These are phyloP conservation scores for Limnephilus marmoratus DNA, from an alignment of 2,888 invertebrate species.

Conservation along the genomic window DNA sequence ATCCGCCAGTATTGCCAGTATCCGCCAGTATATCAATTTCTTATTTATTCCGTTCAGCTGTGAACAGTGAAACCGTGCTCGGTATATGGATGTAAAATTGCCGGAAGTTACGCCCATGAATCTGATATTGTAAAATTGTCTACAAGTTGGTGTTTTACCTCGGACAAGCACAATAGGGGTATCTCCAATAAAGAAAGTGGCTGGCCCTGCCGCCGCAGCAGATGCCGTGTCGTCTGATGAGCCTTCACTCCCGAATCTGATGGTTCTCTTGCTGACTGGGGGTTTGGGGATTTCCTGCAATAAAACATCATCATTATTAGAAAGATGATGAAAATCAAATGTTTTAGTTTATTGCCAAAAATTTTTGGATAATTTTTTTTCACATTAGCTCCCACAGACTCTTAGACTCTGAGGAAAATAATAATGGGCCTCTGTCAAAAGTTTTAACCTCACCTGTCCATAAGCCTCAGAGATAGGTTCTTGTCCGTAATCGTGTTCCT, in stretches of 20 bases:
- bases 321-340: background rate
- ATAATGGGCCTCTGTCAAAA: no score
- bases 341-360: no score
- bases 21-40: no score
- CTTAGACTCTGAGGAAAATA: no score
- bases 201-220: constrained; percentile 74
- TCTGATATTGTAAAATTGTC: no score
- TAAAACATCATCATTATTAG: background rate
- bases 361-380: no score
- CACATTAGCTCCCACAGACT: no score
- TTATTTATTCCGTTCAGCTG: no score
- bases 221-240: constrained; percentile 74
- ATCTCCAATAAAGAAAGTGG: constrained; percentile 76
- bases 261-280: constrained; percentile 74
- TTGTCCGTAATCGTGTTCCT: constrained; percentile 74
- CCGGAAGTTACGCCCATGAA: no score
- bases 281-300: constrained; percentile 67
- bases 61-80: no score
- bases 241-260: constrained; percentile 77
- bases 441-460: constrained; percentile 71
- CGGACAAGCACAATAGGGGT: constrained; percentile 71
- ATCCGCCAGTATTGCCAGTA: no score
- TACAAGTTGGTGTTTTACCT: background rate
- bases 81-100: no score
- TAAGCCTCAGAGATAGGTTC: constrained; percentile 77